Evolutionary conservation across 2,888 invertebrate species (phyloP).

Genomic region (Subacronicta megacephala): DNA sequence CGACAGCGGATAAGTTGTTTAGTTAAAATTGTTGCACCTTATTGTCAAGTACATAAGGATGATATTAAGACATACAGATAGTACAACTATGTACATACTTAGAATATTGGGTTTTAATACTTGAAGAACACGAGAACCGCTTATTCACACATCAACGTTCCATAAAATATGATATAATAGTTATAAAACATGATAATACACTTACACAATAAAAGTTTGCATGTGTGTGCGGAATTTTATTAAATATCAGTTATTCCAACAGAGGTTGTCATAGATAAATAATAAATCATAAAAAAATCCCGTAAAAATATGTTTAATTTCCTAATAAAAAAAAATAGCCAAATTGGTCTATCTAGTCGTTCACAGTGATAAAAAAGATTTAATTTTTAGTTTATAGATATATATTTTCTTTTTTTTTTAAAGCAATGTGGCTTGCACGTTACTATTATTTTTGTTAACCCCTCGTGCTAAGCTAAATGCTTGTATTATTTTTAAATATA

Average conservation of each 20-base stretch:
- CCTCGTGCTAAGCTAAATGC: too few relatives aligned
- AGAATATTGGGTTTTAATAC: constrained; percentile 51
- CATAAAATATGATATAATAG: constrained; percentile 50
- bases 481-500: too few relatives aligned
- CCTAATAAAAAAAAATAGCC: too few relatives aligned
- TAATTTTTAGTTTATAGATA: too few relatives aligned
- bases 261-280: too few relatives aligned
- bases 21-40: constrained; percentile 42
- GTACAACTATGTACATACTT: constrained; percentile 42
- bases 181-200: constrained; percentile 55
- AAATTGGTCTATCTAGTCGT: too few relatives aligned
- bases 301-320: too few relatives aligned
- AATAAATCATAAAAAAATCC: too few relatives aligned
- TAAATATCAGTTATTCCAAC: background rate
- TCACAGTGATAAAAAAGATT: too few relatives aligned
- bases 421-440: too few relatives aligned
- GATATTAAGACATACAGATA: constrained; percentile 44
- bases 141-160: constrained; percentile 44
- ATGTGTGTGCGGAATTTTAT: constrained; percentile 23
- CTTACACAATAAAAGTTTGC: constrained; percentile 39
- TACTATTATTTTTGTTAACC: too few relatives aligned
- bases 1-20: constrained; percentile 7
- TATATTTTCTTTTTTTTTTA: too few relatives aligned
- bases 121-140: constrained; percentile 47
- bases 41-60: constrained; percentile 53